phyloP scores from a whole-genome alignment of 2,113 vertebrate species.

The Clarias magur region DNA sequence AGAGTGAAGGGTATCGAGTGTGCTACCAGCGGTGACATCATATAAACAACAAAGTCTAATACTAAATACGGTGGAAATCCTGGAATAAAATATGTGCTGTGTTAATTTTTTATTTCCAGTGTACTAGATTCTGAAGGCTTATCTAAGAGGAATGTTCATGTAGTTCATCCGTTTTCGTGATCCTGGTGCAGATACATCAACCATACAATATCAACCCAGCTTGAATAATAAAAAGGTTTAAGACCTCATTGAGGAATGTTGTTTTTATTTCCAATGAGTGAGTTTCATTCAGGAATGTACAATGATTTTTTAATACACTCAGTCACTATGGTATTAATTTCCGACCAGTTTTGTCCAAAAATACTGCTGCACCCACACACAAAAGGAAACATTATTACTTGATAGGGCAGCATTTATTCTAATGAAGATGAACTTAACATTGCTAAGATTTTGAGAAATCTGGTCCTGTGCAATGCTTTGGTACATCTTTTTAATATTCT shows the following conservation, averaged over 20 bases:
- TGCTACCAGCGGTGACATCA: neutral
- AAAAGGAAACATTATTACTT: neutral
- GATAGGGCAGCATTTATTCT: neutral
- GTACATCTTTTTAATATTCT: neutral
- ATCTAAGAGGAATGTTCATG: neutral
- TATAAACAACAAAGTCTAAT: neutral
- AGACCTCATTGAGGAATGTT: neutral
- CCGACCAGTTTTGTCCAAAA: neutral
- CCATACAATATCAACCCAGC: neutral
- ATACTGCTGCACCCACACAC: neutral
- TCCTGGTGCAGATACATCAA: neutral
- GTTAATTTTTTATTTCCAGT: neutral
- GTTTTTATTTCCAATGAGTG: neutral
- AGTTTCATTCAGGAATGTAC: neutral
- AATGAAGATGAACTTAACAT: neutral
- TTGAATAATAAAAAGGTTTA: conserved; percentile 10
- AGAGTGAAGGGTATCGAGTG: neutral
- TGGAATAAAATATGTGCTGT: neutral
- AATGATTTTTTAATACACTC: neutral
- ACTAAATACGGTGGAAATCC: no score
- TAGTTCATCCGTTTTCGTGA: conserved; percentile 17
- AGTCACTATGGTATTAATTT: neutral
- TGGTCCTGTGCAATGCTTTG: neutral
- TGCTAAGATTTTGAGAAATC: neutral
- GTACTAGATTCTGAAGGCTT: conserved; percentile 5